Evolutionary conservation across 1,140 invertebrate species (phyloP), one percentile per base, ranked within the genome.

Genomic region (Drosophila triauraria): DNA sequence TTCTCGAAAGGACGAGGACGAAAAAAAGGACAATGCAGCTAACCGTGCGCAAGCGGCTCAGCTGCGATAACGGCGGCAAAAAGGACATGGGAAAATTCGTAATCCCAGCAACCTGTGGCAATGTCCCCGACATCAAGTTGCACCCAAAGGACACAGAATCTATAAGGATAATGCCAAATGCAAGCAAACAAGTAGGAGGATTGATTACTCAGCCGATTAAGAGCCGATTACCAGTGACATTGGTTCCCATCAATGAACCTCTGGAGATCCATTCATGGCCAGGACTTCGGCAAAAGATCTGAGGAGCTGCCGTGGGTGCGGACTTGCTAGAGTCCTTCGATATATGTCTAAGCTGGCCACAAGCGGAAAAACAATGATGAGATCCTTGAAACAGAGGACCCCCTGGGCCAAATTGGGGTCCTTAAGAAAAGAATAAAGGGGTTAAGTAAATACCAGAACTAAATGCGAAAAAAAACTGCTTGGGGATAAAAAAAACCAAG

Each of bases 181-280:
- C 48, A 61, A 50, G 27, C 20, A 17, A 60, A 60, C 79, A 75
- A 65, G 85, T 84, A 59, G 58, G 75, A 72, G 85, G 82, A 91
- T 90, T 90, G 85, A 90, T 90, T 91, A 91, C 86, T 59, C 47
- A 86, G 71, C 79, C 82, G 86, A 86, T 90, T 86, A 86, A 63
- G 68, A 72, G 59, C 80, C 82, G 86, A 90, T 90, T 85, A 87
- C 58, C 75, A 72, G 40, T 72, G 71, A 83, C 59, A 59, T 42
- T 70, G 62, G 68, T 88, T 90, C 85, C 78, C 81, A 90, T 91
- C 75, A 90, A 84, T 90, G 85, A 80, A 71, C 15, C 62, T 5
- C 32, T 0, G 57, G 13, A 38, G 17, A 15, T 20, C 8, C 53
- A 54, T 54, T 54, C 17, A 40, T 25, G 23, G 9, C 40, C 9